These are phyloP conservation scores for Galaxias olidus DNA, from an alignment of 2,797 vertebrate genomes.

Conservation along the genomic window DNA sequence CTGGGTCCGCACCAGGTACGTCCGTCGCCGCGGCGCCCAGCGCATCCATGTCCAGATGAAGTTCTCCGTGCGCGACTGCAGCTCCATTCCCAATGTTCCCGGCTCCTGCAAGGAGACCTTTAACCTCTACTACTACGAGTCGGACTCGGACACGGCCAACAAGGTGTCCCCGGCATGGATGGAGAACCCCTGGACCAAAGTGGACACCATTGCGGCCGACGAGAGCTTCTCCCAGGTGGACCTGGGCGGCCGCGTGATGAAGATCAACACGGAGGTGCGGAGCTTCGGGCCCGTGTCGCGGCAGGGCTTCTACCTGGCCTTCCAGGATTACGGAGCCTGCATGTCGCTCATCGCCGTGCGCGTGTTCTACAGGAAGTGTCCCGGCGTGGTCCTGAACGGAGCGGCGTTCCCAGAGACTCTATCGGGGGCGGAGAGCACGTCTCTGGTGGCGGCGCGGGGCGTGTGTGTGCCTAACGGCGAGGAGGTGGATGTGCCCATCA, in stretches of 20 bases:
- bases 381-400: conserved; percentile 84
- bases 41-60: conserved; percentile 98
- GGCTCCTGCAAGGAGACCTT: conserved; percentile 98
- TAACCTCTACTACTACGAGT: conserved; percentile 93
- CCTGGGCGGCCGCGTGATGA: conserved; percentile 92
- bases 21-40: conserved; percentile 86
- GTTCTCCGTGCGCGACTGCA: conserved; percentile 94
- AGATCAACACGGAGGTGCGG: conserved; percentile 94
- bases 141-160: conserved; percentile 84
- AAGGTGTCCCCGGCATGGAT: conserved; percentile 89
- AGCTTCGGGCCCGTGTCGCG: conserved; percentile 94
- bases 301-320: conserved; percentile 92
- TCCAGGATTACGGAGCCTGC: conserved; percentile 96
- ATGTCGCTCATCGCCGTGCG: conserved; percentile 95
- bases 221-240: conserved; percentile 98
- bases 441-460: conserved; percentile 89
- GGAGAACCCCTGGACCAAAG: conserved; percentile 97
- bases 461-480: conserved; percentile 89
- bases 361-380: conserved; percentile 94
- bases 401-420: conserved; percentile 91
- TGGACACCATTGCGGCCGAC: conserved; percentile 94
- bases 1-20: conserved; percentile 94
- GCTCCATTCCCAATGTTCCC: conserved; percentile 92
- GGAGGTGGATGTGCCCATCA: conserved; percentile 96
- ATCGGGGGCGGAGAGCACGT: conserved; percentile 93